Conservation (phyloP, 2,888 invertebrate species). For the Labia minor region DNA sequence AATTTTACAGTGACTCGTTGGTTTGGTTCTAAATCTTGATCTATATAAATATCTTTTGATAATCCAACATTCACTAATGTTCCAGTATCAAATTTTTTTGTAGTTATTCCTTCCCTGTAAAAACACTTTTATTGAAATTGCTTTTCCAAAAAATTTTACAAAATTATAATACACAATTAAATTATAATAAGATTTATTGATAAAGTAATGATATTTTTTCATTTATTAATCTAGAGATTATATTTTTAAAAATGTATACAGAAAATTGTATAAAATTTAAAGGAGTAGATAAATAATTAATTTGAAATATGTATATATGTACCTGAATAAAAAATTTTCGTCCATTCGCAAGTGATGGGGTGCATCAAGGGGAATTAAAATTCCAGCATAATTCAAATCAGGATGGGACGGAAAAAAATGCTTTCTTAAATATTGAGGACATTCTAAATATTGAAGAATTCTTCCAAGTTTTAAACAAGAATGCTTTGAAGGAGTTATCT, state of each 20-base stretch:
- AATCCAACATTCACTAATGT: slow-evolving; percentile 82
- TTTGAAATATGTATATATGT: too few species aligned
- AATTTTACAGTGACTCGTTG: slow-evolving; percentile 83
- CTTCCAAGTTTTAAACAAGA: slow-evolving; percentile 75
- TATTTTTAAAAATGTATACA: too few species aligned
- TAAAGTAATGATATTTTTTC: background rate
- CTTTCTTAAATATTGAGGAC: slow-evolving; percentile 94
- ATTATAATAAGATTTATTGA: background rate
- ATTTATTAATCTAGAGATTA: background rate
- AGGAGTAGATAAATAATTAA: too few species aligned
- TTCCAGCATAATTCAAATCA: slow-evolving; percentile 77
- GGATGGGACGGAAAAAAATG: slow-evolving; percentile 84
- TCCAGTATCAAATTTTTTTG: slow-evolving; percentile 60
- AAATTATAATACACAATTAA: background rate
- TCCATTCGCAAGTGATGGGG: slow-evolving; percentile 84
- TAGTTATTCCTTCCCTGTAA: slow-evolving; percentile 66
- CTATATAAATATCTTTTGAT: slow-evolving; percentile 64
- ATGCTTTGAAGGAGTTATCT: slow-evolving; percentile 48
- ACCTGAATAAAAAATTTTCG: slow-evolving; percentile 71
- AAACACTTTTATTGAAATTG: too few species aligned
- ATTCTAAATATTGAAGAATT: slow-evolving; percentile 90
- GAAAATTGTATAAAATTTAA: too few species aligned
- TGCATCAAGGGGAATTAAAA: slow-evolving; percentile 84
- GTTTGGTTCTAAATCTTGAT: slow-evolving; percentile 69
- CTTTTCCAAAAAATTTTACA: background rate